These are phyloP conservation scores for Drosophila infuscata DNA, from an alignment of 2,888 invertebrate genomes.

Conservation along the genomic window DNA sequence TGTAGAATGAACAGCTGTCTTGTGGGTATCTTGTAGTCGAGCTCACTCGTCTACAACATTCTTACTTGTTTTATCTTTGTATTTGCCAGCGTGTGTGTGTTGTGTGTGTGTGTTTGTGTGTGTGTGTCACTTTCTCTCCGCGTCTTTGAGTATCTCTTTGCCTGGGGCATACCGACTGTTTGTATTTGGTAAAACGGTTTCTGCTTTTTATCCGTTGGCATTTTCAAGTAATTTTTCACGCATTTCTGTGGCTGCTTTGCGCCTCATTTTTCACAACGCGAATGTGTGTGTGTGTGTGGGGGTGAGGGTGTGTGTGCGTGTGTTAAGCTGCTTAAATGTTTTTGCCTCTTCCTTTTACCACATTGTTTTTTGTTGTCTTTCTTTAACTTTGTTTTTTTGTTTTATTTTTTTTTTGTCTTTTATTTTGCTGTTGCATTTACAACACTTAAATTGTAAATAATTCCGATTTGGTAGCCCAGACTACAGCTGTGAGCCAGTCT, in stretches of 20 bases:
- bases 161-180: conserved; percentile 54
- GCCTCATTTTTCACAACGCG: conserved; percentile 72
- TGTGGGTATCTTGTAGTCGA: not conserved
- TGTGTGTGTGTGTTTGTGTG: conserved; percentile 7
- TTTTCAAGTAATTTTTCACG: conserved; percentile 81
- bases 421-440: conserved; percentile 67
- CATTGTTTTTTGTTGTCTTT: conserved; percentile 44
- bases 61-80: not conserved
- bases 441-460: conserved; percentile 81
- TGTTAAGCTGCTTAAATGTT: conserved; percentile 80
- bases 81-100: conserved; percentile 7
- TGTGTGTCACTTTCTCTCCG: conserved; percentile 20
- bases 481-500: conserved; percentile 24
- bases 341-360: conserved; percentile 61
- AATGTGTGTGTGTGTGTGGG: conserved; percentile 15
- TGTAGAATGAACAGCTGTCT: not conserved
- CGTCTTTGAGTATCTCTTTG: conserved; percentile 29
- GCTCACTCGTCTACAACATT: not conserved
- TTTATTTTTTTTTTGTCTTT: conserved; percentile 32
- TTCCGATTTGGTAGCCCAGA: conserved; percentile 67
- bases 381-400: conserved; percentile 2
- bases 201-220: conserved; percentile 74
- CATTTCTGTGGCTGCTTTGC: conserved; percentile 81
- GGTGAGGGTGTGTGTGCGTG: conserved; percentile 49
- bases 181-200: conserved; percentile 64